Conservation (phyloP, 2,888 invertebrate genomes). For the Oligia strigilis region DNA sequence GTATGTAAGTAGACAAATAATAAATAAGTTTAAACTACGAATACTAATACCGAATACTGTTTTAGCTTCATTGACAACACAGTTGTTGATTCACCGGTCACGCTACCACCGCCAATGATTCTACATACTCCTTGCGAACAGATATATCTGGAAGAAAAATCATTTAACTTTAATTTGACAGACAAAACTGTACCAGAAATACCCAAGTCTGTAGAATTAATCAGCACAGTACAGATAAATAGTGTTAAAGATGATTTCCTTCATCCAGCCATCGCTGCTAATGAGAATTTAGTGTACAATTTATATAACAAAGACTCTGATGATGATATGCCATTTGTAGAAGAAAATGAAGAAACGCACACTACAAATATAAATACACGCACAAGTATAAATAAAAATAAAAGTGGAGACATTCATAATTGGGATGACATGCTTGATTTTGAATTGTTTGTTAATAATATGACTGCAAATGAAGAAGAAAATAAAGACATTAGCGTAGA, state of each 20-base stretch:
- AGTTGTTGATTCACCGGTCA: not conserved
- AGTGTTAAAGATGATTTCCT: slow-evolving; percentile 11
- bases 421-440: slow-evolving; percentile 83
- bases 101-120: not conserved
- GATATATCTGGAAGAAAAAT: slow-evolving; percentile 17
- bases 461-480: slow-evolving; percentile 23
- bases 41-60: slow-evolving; percentile 13
- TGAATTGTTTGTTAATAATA: slow-evolving; percentile 71
- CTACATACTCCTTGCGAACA: slow-evolving; percentile 21
- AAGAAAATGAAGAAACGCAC: not conserved
- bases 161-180: slow-evolving; percentile 21
- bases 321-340: slow-evolving; percentile 8
- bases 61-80: slow-evolving; percentile 46
- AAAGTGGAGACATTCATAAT: slow-evolving; percentile 60
- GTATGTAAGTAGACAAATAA: not conserved
- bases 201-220: slow-evolving; percentile 26
- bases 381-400: not conserved
- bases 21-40: not conserved
- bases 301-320: slow-evolving; percentile 7
- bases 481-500: slow-evolving; percentile 8
- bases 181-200: slow-evolving; percentile 12
- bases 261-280: slow-evolving; percentile 23
- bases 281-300: slow-evolving; percentile 23
- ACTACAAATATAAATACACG: not conserved
- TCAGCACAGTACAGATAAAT: slow-evolving; percentile 15